Percentiles rank a stretch among this genome's conserved stretches.
Conservation (phyloP, 2,888 invertebrate species). For the Thera obeliscata region DNA sequence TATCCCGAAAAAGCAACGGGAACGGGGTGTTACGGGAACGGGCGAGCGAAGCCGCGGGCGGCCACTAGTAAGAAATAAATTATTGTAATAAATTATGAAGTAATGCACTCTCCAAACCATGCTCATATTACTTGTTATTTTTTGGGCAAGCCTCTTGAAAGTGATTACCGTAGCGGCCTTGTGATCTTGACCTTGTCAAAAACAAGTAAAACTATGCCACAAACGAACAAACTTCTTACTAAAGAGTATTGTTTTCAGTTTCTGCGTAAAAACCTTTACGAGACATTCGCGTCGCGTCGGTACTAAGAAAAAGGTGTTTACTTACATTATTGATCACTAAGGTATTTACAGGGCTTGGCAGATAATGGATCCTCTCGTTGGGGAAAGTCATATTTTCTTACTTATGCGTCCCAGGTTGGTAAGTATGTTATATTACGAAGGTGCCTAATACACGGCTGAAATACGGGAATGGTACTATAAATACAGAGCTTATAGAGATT, state of each 20-base stretch:
- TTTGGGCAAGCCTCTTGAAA: not conserved
- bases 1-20: too few species aligned
- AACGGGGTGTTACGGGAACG: too few species aligned
- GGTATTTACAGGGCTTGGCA: constrained; percentile 28
- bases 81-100: too few species aligned
- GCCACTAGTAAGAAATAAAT: too few species aligned
- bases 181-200: not conserved
- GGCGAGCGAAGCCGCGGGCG: too few species aligned
- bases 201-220: not conserved
- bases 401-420: constrained; percentile 23
- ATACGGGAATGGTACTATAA: too few species aligned
- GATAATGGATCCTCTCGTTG: constrained; percentile 34
- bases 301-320: constrained; percentile 8
- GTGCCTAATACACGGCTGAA: too few species aligned
- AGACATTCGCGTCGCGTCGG: not conserved
- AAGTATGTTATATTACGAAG: too few species aligned
- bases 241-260: not conserved
- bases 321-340: constrained; percentile 36
- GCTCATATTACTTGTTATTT: too few species aligned
- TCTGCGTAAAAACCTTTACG: constrained; percentile 4
- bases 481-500: too few species aligned
- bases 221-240: not conserved
- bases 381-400: constrained; percentile 37
- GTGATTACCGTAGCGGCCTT: not conserved
- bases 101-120: too few species aligned